A percentile compares a stretch with the other conserved stretches of the same genome.
Evolutionary conservation across 2,797 vertebrate species (phyloP).

Genomic region (Diplodus puntazzo): DNA sequence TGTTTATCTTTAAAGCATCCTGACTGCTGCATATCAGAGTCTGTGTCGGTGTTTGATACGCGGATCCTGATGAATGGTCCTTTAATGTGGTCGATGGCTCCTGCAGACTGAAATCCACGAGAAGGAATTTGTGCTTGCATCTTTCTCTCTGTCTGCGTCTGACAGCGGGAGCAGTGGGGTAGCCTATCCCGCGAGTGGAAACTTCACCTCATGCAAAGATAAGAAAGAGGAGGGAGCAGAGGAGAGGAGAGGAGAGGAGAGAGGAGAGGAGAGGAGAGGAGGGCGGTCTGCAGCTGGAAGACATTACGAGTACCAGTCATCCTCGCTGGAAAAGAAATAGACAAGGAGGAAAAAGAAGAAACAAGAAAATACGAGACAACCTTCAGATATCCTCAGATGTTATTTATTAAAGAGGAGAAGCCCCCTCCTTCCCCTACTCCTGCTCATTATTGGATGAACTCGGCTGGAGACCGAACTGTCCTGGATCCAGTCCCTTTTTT

Average conservation of each 20-base stretch:
- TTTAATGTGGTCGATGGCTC: conserved; percentile 71
- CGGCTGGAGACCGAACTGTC: conserved; percentile 88
- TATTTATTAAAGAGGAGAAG: conserved; percentile 88
- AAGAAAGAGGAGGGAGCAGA: conserved; percentile 85
- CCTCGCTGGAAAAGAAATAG: conserved; percentile 90
- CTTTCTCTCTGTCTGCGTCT: conserved; percentile 77
- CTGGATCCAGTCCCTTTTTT: conserved; percentile 71
- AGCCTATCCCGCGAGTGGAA: conserved; percentile 88
- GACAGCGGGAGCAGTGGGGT: conserved; percentile 79
- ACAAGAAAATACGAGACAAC: conserved; percentile 86
- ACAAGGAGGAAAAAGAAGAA: conserved; percentile 73
- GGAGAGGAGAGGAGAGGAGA: neutral
- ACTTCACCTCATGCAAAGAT: conserved; percentile 94
- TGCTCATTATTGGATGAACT: conserved; percentile 86
- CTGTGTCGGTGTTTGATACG: conserved; percentile 39
- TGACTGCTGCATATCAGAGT: conserved; percentile 39
- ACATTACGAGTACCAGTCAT: conserved; percentile 92
- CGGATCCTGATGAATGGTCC: conserved; percentile 64
- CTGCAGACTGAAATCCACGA: conserved; percentile 70
- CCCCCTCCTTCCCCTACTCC: conserved; percentile 54
- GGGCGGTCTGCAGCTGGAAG: conserved; percentile 84
- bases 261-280: neutral
- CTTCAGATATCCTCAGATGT: conserved; percentile 90
- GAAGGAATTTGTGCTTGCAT: conserved; percentile 78
- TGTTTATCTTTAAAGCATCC: conserved; percentile 61